Base-by-base conservation (phyloP, 2,888 invertebrate species). In the Protonemura montana region DNA sequence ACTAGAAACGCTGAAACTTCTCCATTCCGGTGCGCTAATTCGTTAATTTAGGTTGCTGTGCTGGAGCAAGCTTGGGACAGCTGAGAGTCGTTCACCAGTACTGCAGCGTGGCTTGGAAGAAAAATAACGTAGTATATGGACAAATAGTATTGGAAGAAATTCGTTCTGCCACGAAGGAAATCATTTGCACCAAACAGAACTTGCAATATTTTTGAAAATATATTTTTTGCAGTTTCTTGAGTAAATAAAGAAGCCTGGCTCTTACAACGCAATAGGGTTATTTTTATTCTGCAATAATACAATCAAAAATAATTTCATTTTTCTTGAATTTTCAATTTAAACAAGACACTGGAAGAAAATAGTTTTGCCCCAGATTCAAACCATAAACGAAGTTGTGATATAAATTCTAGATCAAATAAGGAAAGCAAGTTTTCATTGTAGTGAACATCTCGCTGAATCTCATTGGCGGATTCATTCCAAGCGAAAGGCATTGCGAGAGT, bases 1-100 rank as follows among this genome's bases (percentile, higher is more conserved):
- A 28, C 81, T 81, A 29, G 81, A 30, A 81, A 81, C 81, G 81
- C 13, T 81, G 30, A 81, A 81, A 81, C 81, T 81, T 30, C 28
- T 29, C 16, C 81, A 30, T 81, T 81, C n/a, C 81, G 30, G 3
- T 81, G 81, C 81, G 30, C 81, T 81, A 81, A 81, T 81, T 81
- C 81, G 29, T 29, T 81, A 30, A 81, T 81, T 81, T 81, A 81
- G n/a, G 5, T 78, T 59, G 59, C 59, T 59, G 13, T 59, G 59
- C 21, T 59, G 59, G 59, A 3, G n/a, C n/a, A n/a, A 59, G 21
- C 16, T 59, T 59, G 59, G 21, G 21, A n/a, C 21, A 21, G 59
- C 59, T 59, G 21, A 21, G 21, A 21, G 59, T 21, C 59, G 21
- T 59, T 21, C 21, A 59, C 16, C 59, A 10, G 35, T 10, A 10